Evolutionary conservation across 2,797 vertebrate species (phyloP), one percentile per base, ranked within the genome.

Genomic region (Morus bassanus): DNA sequence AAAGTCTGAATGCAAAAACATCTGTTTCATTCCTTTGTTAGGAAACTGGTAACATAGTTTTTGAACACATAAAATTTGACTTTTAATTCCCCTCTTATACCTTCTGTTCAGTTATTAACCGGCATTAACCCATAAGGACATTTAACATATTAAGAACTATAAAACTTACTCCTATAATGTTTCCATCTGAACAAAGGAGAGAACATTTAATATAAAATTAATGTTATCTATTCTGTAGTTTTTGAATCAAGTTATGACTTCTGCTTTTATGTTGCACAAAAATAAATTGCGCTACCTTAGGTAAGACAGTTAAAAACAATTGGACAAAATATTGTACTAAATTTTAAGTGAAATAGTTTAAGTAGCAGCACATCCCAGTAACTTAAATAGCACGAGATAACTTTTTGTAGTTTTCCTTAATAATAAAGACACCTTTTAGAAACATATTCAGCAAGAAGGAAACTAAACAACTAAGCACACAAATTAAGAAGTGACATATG

Each of bases 1-100:
- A 92, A 91, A 96, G 89, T 94, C 85, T 93, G 90, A 89, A 97
- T 56, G 51, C 39, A 89, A 85, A 91, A 97, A 96, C 96, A 97
- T 95, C 97, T 96, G 96, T 94, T 85, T 88, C 43, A 28, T 61
- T 76, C 75, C 86, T 45, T 70, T 88, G 68, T 95, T 95, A 91
- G 73, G 77, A 94, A 97, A 95, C 91, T 28, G 75, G 77, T 64
- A 92, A 85, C 68, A 86, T 24, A 93, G 57, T 59, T 94, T 96
- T 73, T 56, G 74, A 97, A 96, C 81, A 91, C 31, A 45, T 78
- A 70, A 60, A 89, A 76, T 89, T 83, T 96, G 79, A 96, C 92
- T 96, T 96, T 96, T 94, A 97, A 91, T 96, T 96, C 96, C 59
- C 75, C 31, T 50, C 60, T 45, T 89, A 79, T 5, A 89, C 61